Evolutionary conservation across 2,113 vertebrate genomes (phyloP).

Genomic region (Tetrax tetrax): DNA sequence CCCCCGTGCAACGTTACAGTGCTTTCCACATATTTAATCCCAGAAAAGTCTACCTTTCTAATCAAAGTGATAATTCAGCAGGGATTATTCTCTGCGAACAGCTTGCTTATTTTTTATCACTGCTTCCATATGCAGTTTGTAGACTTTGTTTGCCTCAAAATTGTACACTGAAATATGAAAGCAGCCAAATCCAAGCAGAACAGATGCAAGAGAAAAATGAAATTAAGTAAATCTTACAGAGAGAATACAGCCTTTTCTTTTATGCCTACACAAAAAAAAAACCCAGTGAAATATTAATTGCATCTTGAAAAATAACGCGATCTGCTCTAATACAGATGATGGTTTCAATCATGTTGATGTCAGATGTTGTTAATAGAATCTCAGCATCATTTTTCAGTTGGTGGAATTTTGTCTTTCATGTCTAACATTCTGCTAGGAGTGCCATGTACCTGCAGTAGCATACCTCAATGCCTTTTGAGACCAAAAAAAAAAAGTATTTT

Average conservation of each 20-base stretch:
- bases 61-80: constrained; percentile 38
- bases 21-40: not conserved
- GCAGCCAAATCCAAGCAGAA: constrained; percentile 11
- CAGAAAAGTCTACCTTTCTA: not conserved
- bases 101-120: constrained; percentile 14
- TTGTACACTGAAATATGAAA: not conserved
- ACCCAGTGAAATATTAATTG: constrained; percentile 51
- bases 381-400: not conserved
- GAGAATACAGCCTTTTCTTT: not conserved
- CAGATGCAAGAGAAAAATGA: not conserved
- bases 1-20: fast-evolving
- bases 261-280: not conserved
- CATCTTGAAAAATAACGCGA: constrained; percentile 40
- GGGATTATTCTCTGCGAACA: constrained; percentile 19
- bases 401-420: constrained; percentile 9
- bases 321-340: constrained; percentile 26
- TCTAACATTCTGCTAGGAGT: not conserved
- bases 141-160: constrained; percentile 4
- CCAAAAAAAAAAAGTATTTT: not conserved
- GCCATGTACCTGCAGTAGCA: not conserved
- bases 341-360: constrained; percentile 9
- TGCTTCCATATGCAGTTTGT: not conserved
- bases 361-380: constrained; percentile 29
- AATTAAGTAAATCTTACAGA: constrained; percentile 18
- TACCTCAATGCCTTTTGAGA: not conserved